Evolutionary conservation across 2,888 invertebrate species (phyloP).

Genomic region (Pyralis farinalis): DNA sequence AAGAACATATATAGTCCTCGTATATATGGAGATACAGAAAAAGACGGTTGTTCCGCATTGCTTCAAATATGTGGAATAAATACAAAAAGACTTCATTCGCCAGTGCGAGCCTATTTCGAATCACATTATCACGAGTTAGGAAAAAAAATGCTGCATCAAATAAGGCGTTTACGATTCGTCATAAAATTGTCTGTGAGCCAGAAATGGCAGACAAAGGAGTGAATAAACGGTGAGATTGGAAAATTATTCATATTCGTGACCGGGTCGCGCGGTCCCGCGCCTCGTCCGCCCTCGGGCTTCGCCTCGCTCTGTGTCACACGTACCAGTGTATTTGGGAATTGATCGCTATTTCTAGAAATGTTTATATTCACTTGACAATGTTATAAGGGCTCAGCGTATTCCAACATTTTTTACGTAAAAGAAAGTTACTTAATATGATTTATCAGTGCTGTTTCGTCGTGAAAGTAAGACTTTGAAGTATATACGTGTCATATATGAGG

Average conservation of each 20-base stretch:
- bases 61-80: neutral
- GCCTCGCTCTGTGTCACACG: neutral
- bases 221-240: constrained; percentile 58
- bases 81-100: neutral
- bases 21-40: too few relatives aligned
- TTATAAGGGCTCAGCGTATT: neutral
- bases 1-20: too few relatives aligned
- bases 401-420: neutral
- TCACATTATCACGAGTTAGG: constrained; percentile 8
- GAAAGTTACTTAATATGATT: too few relatives aligned
- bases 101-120: constrained; percentile 4
- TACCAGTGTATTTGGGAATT: neutral
- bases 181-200: constrained; percentile 49
- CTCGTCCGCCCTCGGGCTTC: constrained; percentile 2
- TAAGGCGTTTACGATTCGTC: constrained; percentile 44
- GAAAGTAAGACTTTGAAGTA: too few relatives aligned
- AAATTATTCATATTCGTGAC: constrained; percentile 69
- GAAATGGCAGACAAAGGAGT: constrained; percentile 51
- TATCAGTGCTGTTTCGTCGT: too few relatives aligned
- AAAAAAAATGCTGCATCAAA: constrained; percentile 10
- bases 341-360: constrained; percentile 3
- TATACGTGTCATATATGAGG: too few relatives aligned
- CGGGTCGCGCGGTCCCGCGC: constrained; percentile 25
- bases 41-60: too few relatives aligned
- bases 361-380: constrained; percentile 3